Base-by-base conservation (phyloP, 1,140 invertebrate species). In the Cepaea nemoralis region DNA sequence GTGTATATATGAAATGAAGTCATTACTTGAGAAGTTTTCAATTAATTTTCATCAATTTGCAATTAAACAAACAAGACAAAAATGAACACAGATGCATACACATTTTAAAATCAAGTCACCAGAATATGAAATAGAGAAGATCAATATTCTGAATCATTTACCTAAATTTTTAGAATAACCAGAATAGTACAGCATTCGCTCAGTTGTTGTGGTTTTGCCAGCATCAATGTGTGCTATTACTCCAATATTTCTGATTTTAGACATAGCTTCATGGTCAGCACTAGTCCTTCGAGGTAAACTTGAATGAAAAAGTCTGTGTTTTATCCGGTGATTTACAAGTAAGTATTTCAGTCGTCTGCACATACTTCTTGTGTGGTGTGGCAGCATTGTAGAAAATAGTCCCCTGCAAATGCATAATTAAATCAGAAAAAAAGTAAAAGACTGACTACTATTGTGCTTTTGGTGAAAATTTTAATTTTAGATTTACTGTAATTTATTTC, bases 211-310 rank as follows among this genome's bases (percentile, higher is more conserved):
- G 12, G 99, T 99, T 93, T 99, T 99, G 0, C 99, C 99, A 74
- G 97, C 99, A 93, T 99, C 99, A 89, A 99, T 99, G 89, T 99
- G 99, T 71, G 99, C 99, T 2, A 99, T 99, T 88, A 99, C 99
- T 85, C 99, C 99, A 88, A 99, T 99, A 91, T 99, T 99, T 85
- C 98, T 35, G 50, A 77, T 63, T 42, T 77, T 77, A 37, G 59
- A 77, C 59, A 59, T 63, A 6, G 37, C 48, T 77, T 66, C 59
- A 66, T 77, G 75, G 3, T 77, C 50, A 2, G 19, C n/a, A 0
- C 24, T 35, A 1, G 33, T 39, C 24, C 22, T n/a, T 50, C 6
- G n/a, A 5, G 2, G 71, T 27, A 39, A 42, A 31, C 71, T 74
- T 42, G 71, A 27, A 31, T 74, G 71, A 45, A 74, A 19, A 1